Evolutionary conservation across 2,797 vertebrate genomes (phyloP).

Genomic region (Microchirus variegatus): DNA sequence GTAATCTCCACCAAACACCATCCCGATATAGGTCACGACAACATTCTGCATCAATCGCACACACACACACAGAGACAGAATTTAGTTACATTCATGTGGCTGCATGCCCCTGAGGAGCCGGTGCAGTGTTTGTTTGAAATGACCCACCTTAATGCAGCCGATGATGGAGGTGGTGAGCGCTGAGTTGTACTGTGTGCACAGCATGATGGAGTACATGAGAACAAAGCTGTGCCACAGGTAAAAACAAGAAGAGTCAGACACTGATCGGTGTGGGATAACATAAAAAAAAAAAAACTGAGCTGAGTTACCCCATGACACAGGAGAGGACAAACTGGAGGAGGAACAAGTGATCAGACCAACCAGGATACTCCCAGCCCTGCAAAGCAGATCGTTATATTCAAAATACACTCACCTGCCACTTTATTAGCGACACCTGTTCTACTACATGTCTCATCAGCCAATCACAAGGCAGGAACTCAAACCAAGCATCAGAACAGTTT

Average conservation of each 20-base stretch:
- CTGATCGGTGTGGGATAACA: background rate
- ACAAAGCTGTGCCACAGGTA: conserved; percentile 82
- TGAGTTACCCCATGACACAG: conserved; percentile 92
- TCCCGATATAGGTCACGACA: conserved; percentile 95
- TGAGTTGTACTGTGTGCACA: conserved; percentile 96
- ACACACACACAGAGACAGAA: background rate
- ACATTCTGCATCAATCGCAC: conserved; percentile 86
- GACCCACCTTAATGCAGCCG: conserved; percentile 93
- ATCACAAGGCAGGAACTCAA: no score
- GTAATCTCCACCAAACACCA: conserved; percentile 98
- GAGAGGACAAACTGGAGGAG: conserved; percentile 89
- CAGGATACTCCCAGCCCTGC: conserved; percentile 85
- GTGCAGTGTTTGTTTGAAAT: background rate
- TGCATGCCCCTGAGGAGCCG: no score
- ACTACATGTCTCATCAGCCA: no score
- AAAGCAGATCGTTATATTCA: background rate
- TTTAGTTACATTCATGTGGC: conserved; percentile 3
- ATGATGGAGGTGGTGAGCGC: conserved; percentile 97
- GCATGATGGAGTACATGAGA: conserved; percentile 94
- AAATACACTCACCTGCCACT: no score
- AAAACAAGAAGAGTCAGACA: conserved; percentile 11
- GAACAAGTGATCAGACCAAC: conserved; percentile 90
- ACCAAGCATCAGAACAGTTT: no score
- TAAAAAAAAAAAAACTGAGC: no score
- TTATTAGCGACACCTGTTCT: no score